Percentiles rank a stretch among this genome's conserved stretches.
phyloP scores from a whole-genome alignment of 2,888 invertebrate genomes.

The Cantharis flavilabris region DNA sequence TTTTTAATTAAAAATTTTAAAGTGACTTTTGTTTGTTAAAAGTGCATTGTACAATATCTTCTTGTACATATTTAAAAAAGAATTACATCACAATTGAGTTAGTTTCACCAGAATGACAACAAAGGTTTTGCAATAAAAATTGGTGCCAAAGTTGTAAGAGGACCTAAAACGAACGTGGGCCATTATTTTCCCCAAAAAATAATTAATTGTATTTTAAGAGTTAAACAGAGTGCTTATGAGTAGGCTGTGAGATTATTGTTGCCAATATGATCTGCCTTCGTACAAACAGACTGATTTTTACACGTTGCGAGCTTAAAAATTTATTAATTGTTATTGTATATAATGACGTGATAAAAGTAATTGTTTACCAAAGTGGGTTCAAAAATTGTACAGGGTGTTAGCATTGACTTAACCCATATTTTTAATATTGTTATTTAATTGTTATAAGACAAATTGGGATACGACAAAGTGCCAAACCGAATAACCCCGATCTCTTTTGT shows the following conservation, averaged over 20 bases:
- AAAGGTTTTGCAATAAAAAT: neutral
- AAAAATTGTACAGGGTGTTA: neutral
- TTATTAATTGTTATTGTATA: neutral
- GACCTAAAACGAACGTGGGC: neutral
- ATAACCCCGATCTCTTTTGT: neutral
- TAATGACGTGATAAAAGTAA: neutral
- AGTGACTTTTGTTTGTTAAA: neutral
- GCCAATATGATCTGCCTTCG: neutral
- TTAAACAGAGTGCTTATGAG: neutral
- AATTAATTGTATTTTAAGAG: neutral
- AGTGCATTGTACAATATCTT: neutral
- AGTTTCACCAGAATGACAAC: neutral
- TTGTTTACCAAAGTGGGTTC: neutral
- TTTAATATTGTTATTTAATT: neutral
- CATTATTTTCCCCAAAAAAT: neutral
- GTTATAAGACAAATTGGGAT: neutral
- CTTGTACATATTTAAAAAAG: neutral
- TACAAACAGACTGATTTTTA: neutral
- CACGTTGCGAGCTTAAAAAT: neutral
- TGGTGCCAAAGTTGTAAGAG: neutral
- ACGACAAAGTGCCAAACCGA: neutral
- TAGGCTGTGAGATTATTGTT: constrained; percentile 2
- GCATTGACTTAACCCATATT: neutral
- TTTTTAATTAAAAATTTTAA: neutral
- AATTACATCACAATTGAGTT: neutral